Conservation (phyloP, 2,797 vertebrate genomes). For the Pseudochromis fuscus region DNA sequence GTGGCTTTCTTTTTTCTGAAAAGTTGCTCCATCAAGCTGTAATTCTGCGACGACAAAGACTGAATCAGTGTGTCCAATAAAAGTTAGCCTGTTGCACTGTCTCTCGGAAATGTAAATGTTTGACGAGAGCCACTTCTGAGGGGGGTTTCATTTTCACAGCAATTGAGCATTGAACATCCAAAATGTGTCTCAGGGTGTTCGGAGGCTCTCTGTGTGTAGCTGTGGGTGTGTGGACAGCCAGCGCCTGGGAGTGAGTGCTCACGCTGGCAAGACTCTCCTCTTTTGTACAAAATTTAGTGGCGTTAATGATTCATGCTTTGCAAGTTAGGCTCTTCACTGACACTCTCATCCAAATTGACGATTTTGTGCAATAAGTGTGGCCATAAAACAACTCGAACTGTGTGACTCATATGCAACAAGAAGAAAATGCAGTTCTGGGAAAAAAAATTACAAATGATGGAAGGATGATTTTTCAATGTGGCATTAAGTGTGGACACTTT, state of each 20-base stretch:
- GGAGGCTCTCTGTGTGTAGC: conserved; percentile 9
- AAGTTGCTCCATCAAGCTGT: conserved; percentile 4
- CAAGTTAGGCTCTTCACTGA: conserved; percentile 39
- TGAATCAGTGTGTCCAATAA: conserved; percentile 31
- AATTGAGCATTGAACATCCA: conserved; percentile 57
- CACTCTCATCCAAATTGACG: conserved; percentile 21
- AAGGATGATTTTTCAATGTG: conserved; percentile 19
- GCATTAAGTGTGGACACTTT: not conserved
- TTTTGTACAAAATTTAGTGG: conserved; percentile 35
- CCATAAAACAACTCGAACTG: conserved; percentile 31
- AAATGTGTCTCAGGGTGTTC: conserved; percentile 47
- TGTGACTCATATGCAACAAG: conserved; percentile 12
- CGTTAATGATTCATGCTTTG: conserved; percentile 59
- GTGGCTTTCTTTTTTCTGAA: not conserved
- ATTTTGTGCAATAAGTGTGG: conserved; percentile 41
- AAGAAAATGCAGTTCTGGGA: not conserved
- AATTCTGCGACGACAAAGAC: conserved; percentile 26
- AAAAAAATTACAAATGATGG: not conserved
- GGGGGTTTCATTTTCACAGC: conserved; percentile 51
- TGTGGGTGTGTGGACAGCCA: conserved; percentile 33
- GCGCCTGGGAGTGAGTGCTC: conserved; percentile 27
- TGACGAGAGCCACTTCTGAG: conserved; percentile 55
- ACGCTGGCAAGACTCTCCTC: conserved; percentile 21
- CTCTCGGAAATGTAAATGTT: conserved; percentile 60
- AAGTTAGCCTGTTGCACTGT: conserved; percentile 8